These are phyloP conservation scores for Cylas formicarius DNA, from an alignment of 1,140 invertebrate species.

Conservation along the genomic window DNA sequence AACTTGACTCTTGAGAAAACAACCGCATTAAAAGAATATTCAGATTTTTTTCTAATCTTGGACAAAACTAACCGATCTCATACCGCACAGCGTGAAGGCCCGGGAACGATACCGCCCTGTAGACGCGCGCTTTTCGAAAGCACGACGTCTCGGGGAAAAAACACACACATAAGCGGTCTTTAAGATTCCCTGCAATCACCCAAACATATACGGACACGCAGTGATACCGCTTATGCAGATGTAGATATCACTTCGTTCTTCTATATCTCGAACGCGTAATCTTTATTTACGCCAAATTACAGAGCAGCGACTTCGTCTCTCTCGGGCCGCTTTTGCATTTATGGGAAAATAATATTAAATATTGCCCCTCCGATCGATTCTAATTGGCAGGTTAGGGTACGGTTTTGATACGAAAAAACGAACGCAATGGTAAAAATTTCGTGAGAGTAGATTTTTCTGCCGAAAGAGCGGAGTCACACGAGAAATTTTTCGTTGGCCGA, in stretches of 20 bases:
- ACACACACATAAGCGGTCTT: neutral
- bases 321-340: constrained; percentile 3
- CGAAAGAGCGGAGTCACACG: neutral
- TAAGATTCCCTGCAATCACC: constrained; percentile 2
- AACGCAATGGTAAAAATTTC: constrained; percentile 2
- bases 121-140: too few relatives aligned
- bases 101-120: too few relatives aligned
- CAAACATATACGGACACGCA: neutral
- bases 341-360: constrained; percentile 6
- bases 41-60: too few relatives aligned
- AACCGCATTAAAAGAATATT: too few relatives aligned
- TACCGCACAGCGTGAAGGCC: too few relatives aligned
- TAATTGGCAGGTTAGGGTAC: neutral
- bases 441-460: neutral
- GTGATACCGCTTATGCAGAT: constrained; percentile 1
- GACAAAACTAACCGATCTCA: too few relatives aligned
- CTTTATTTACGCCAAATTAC: constrained; percentile 6
- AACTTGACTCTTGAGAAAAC: too few relatives aligned
- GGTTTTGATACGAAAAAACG: constrained; percentile 1
- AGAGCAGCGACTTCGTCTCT: neutral
- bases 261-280: neutral
- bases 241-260: constrained; percentile 2
- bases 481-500: neutral
- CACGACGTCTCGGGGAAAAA: neutral
- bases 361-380: constrained; percentile 1